Conservation (phyloP, 2,113 vertebrate species). For the Oxygymnocypris stewartii region DNA sequence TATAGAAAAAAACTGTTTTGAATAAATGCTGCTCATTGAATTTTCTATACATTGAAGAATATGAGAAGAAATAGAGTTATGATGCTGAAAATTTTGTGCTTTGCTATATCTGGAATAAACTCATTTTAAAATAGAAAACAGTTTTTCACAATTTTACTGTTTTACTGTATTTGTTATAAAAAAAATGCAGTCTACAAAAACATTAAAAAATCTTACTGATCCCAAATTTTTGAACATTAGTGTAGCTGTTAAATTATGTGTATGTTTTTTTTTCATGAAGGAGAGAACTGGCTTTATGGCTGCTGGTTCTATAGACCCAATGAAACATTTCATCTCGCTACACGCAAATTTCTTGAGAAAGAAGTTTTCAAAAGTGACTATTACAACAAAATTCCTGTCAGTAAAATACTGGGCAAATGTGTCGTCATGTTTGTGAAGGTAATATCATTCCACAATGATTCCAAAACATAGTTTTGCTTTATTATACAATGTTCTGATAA, state of each 20-base stretch:
- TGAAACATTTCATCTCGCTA: conserved; percentile 97
- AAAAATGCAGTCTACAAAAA: neutral
- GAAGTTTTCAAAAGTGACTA: conserved; percentile 99
- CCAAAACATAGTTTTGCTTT: neutral
- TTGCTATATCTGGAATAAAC: neutral
- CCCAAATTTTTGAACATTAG: neutral
- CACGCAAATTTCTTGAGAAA: conserved; percentile 97
- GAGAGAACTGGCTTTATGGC: conserved; percentile 97
- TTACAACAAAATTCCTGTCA: conserved; percentile 97
- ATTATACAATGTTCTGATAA: neutral
- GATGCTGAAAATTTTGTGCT: neutral
- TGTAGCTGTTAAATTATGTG: neutral
- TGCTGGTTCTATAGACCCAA: conserved; percentile 99
- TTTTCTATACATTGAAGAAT: too few relatives aligned
- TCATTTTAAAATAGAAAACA: neutral
- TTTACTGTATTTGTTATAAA: neutral
- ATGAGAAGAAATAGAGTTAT: neutral
- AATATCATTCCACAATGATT: conserved; percentile 49
- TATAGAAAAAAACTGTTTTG: neutral
- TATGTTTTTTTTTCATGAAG: conserved; percentile 66
- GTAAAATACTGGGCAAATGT: conserved; percentile 97
- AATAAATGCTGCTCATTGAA: too few relatives aligned
- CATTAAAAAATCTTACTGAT: neutral
- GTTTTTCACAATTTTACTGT: neutral
- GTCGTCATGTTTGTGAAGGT: conserved; percentile 99